phyloP scores from a whole-genome alignment of 1,140 invertebrate species.

The Pectinophora gossypiella region DNA sequence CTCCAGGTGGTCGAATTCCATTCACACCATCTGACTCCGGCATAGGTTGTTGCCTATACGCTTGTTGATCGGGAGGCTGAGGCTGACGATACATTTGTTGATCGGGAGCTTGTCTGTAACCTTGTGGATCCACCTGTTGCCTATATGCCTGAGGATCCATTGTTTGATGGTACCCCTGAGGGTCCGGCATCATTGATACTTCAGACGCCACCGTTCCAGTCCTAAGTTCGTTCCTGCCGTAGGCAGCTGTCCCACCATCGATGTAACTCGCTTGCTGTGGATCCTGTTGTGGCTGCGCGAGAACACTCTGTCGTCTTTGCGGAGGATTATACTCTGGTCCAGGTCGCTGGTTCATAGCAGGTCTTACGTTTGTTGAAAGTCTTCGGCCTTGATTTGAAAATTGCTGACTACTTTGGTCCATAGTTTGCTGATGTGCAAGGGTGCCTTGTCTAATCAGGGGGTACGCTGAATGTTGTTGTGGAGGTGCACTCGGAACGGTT shows the following conservation, averaged over 20 bases:
- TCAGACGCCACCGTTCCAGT: conserved; percentile 56
- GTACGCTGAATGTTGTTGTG: conserved; percentile 26
- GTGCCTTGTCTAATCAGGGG: conserved; percentile 33
- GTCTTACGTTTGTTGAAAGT: conserved; percentile 38
- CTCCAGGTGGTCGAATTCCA: conserved; percentile 58
- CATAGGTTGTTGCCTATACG: conserved; percentile 21
- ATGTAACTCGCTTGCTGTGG: conserved; percentile 38
- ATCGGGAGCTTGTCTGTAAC: conserved; percentile 23
- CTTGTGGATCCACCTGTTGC: conserved; percentile 32
- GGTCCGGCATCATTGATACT: conserved; percentile 15
- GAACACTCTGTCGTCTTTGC: conserved; percentile 50
- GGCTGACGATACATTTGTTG: conserved; percentile 22
- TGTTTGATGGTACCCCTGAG: conserved; percentile 35
- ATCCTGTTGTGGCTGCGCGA: conserved; percentile 51
- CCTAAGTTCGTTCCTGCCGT: conserved; percentile 49
- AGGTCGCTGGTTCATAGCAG: conserved; percentile 40
- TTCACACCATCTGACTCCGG: conserved; percentile 8
- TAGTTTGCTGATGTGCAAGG: conserved; percentile 44
- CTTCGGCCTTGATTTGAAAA: conserved; percentile 49
- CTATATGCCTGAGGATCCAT: conserved; percentile 41
- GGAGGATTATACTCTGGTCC: conserved; percentile 48
- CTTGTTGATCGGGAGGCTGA: conserved; percentile 25
- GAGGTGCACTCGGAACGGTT: conserved; percentile 22
- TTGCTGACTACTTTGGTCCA: conserved; percentile 54
- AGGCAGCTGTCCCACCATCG: conserved; percentile 36